Base-by-base conservation (phyloP, 2,888 invertebrate genomes). In the Linnaemya vulpina region DNA sequence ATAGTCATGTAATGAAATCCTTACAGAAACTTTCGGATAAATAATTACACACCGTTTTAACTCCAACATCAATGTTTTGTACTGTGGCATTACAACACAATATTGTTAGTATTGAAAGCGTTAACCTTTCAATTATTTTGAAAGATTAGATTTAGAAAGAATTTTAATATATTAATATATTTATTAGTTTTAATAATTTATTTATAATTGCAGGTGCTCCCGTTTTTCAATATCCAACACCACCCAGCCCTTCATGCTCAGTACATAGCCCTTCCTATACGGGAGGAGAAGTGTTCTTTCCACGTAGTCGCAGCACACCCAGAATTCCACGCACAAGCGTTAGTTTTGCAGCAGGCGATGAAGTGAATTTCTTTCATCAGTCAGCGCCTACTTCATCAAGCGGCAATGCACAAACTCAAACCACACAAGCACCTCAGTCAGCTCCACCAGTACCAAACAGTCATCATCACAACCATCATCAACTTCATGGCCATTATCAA, bases 241-340 rank as follows among this genome's bases (percentile, higher is more conserved):
- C 92, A 68, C 91, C 91, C 81, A 92, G 92, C 83, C 92, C 92
- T 76, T 92, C 92, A 3, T 92, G 92, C 86, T 91, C 90, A 58
- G 87, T 88, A 17, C 89, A 90, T 86, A 91, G 91, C 86, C 90
- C 91, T 76, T 87, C 88, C 76, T 91, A 89, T 71, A 89, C 88
- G 17, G 90, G 89, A 78, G 90, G 90, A 71, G 92, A 92, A 83
- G 88, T 92, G 3, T 93, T 92, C 87, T 92, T 92, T 87, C 91
- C 92, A 74, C 90, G 90, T 65, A 89, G 88, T 17, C 89, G 89
- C 81, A 90, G 90, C 70, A 90, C 90, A 51, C 91, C 91, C 15
- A 89, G 90, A 76, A 91, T 92, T 4, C 91, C 92, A 63, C 90
- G 91, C 81, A 91, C 89, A 85, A 92, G 90, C 86, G 87, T 90